Base-by-base conservation (phyloP, 2,888 invertebrate species). In the Cephus sareptanus region DNA sequence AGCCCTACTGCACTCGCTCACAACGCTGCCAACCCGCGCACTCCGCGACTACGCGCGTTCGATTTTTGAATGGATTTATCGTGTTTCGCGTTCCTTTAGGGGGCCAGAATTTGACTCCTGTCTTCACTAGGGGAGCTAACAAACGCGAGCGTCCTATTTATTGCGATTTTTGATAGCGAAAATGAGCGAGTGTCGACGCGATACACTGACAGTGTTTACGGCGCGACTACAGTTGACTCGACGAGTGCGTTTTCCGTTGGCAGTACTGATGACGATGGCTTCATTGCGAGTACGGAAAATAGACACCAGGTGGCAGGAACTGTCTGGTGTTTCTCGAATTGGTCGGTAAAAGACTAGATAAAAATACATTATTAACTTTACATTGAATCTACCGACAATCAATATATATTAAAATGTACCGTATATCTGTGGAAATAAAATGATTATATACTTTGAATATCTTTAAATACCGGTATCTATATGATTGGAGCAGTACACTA, bases 11-110 rank as follows among this genome's bases (percentile, higher is more conserved):
- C 87, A 87, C 85, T 85, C 76, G 76, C 77, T 77, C 84, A 78
- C 84, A 87, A 88, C 83, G 87, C 85, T 85, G 85, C 87, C 85
- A 86, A 86, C 87, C 81, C 85, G 83, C 87, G 85, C 85, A 76
- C 75, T 80, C 85, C 76, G 76, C 33, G 78, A 80, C 70, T 23
- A 82, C 79, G 15, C 71, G 31, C 33, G 2, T 31, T 33, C 31
- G 71, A 71, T 13, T 71, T 71, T 71, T 15, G 4, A 71, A 31
- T 4, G 11, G 30, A 69, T 34, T 68, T 23, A 31, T 0, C 56
- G 69, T 23, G 68, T 34, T 12, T 33, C 68, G 34, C 15, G n/a
- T n/a, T 69, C 11, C 12, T 31, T 75, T 13, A 4, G 0, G 15
- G 15, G 9, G 9, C 56, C 9, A 1, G 56, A 23, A 56, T 23